phyloP scores from a whole-genome alignment of 2,113 vertebrate genomes.

The Etia nguti region DNA sequence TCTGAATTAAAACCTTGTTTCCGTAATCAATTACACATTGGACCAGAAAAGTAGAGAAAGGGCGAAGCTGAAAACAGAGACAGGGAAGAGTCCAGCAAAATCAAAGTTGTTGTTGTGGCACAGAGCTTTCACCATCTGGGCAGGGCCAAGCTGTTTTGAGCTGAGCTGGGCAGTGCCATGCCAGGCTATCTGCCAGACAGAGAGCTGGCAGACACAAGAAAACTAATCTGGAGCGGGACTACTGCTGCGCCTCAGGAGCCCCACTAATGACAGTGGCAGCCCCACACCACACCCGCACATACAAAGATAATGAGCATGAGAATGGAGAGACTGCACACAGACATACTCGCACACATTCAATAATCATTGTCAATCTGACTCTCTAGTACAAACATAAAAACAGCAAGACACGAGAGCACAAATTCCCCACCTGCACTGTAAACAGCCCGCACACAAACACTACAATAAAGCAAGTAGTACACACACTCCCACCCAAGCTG shows the following conservation, averaged over 20 bases:
- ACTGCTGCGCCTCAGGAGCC: conserved; percentile 68
- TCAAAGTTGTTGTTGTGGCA: conserved; percentile 63
- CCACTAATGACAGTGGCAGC: conserved; percentile 69
- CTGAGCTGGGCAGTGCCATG: conserved; percentile 54
- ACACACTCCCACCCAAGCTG: conserved; percentile 37
- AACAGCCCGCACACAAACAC: conserved; percentile 42
- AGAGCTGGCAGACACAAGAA: conserved; percentile 66
- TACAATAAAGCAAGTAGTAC: conserved; percentile 31
- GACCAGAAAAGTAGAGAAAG: conserved; percentile 7
- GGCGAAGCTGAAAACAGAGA: conserved; percentile 18
- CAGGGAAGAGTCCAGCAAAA: conserved; percentile 44
- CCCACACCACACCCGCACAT: conserved; percentile 49
- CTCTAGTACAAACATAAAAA: conserved; percentile 15
- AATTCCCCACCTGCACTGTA: conserved; percentile 34
- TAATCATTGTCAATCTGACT: conserved; percentile 36
- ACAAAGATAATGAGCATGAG: conserved; percentile 63
- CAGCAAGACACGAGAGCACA: conserved; percentile 28
- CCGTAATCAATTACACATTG: conserved; percentile 21
- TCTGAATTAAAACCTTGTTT: conserved; percentile 34
- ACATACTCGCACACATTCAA: conserved; percentile 34
- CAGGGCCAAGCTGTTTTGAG: conserved; percentile 61
- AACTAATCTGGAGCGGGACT: conserved; percentile 73
- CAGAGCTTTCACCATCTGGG: conserved; percentile 67
- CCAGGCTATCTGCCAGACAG: conserved; percentile 70
- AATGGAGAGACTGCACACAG: conserved; percentile 43